These are phyloP conservation scores for Drosophila mercatorum DNA, from an alignment of 2,888 invertebrate genomes.

Conservation along the genomic window DNA sequence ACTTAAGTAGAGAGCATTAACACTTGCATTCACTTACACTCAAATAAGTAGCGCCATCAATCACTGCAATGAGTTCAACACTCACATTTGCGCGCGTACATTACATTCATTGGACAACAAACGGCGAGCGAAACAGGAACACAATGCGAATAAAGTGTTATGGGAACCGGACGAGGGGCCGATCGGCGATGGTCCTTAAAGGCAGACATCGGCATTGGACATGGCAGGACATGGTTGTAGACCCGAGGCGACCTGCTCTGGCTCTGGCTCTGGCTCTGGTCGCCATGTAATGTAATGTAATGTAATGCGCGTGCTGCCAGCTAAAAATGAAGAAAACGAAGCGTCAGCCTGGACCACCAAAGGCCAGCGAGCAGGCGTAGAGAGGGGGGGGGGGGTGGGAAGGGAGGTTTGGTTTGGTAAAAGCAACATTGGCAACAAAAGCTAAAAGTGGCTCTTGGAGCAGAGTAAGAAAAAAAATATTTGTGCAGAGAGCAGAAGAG, in stretches of 20 bases:
- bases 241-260: constrained; percentile 40
- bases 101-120: constrained; percentile 15
- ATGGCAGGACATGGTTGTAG: constrained; percentile 33
- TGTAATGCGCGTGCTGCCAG: constrained; percentile 73
- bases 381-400: too few species aligned
- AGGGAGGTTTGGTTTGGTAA: background rate
- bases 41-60: constrained; percentile 36
- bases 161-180: constrained; percentile 26
- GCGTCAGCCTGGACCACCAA: constrained; percentile 25
- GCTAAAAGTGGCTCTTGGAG: constrained; percentile 48
- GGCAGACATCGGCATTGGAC: constrained; percentile 27
- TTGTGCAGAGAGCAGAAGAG: constrained; percentile 15
- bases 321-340: constrained; percentile 63
- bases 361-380: background rate
- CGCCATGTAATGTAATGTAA: constrained; percentile 68
- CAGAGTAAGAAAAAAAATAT: constrained; percentile 42
- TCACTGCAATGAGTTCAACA: constrained; percentile 27
- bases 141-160: constrained; percentile 48
- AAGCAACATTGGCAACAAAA: constrained; percentile 57
- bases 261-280: constrained; percentile 9
- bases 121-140: constrained; percentile 16
- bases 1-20: constrained; percentile 36
- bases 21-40: constrained; percentile 60
- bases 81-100: constrained; percentile 17
- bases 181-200: constrained; percentile 10